Conservation (phyloP, 1,140 invertebrate species). For the Aleiodes sp. region DNA sequence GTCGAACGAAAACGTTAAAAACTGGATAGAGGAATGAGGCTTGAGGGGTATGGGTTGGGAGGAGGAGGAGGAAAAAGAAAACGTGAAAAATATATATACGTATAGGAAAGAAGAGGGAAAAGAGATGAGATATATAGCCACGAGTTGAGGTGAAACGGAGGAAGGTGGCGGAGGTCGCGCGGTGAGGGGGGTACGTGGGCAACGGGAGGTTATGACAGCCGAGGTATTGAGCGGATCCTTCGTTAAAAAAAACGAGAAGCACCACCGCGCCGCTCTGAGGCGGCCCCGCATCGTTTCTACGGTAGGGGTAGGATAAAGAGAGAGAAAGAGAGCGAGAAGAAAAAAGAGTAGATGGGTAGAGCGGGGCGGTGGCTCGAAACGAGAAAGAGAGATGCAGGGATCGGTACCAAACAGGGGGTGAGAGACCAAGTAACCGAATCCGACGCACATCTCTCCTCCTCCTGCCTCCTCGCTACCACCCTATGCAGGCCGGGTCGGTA, state of each 20-base stretch:
- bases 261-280: conserved; percentile 34
- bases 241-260: conserved; percentile 55
- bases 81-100: too few relatives aligned
- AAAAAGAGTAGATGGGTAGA: not conserved
- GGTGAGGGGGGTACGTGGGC: conserved; percentile 34
- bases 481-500: conserved; percentile 43
- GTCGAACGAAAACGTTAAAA: conserved; percentile 64
- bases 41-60: conserved; percentile 18
- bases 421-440: conserved; percentile 62
- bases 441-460: too few relatives aligned
- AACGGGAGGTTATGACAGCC: conserved; percentile 65
- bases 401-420: conserved; percentile 16
- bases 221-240: conserved; percentile 66
- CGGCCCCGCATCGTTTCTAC: conserved; percentile 36
- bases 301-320: conserved; percentile 37
- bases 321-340: not conserved
- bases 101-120: conserved; percentile 13
- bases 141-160: conserved; percentile 34
- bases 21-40: conserved; percentile 56
- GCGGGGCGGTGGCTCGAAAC: not conserved
- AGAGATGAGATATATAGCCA: conserved; percentile 15
- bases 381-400: not conserved
- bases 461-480: too few relatives aligned
- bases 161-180: conserved; percentile 18
- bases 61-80: conserved; percentile 29